Conservation (phyloP, 2,888 invertebrate species). For the Eupsilia transversa region DNA sequence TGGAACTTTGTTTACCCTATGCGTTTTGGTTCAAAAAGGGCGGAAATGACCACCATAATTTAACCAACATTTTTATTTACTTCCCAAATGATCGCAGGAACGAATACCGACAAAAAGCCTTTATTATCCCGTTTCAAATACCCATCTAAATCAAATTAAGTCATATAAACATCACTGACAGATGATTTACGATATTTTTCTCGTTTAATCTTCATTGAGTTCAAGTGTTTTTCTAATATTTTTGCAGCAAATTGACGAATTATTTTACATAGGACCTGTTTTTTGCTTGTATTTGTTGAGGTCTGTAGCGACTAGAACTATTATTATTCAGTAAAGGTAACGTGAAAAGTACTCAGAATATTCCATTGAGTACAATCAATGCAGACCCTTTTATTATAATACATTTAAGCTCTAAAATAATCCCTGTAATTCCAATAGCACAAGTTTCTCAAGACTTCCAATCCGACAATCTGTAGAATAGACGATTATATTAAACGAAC, state of each 20-base stretch:
- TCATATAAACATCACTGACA: slow-evolving; percentile 61
- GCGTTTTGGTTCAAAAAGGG: accelerated
- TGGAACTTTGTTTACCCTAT: neutral
- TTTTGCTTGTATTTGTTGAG: slow-evolving; percentile 11
- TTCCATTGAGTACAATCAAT: neutral
- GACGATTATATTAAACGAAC: slow-evolving; percentile 62
- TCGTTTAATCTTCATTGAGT: slow-evolving; percentile 56
- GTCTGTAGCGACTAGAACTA: neutral
- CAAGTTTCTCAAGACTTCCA: slow-evolving; percentile 30
- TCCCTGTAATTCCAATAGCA: neutral
- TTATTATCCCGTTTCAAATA: slow-evolving; percentile 57
- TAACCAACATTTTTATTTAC: slow-evolving; percentile 25
- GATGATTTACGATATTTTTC: slow-evolving; percentile 67
- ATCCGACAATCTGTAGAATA: slow-evolving; percentile 42
- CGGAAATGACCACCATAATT: neutral
- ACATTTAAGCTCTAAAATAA: slow-evolving; percentile 10
- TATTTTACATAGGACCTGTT: neutral
- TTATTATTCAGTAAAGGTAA: neutral
- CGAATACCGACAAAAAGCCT: slow-evolving; percentile 23
- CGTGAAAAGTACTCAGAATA: no score
- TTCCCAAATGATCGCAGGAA: slow-evolving; percentile 30
- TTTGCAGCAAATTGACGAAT: slow-evolving; percentile 22
- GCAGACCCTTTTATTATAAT: slow-evolving; percentile 9
- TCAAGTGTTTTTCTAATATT: slow-evolving; percentile 46
- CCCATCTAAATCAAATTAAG: slow-evolving; percentile 68